A percentile compares a stretch with the other conserved stretches of the same genome.
Conservation (phyloP, 2,797 vertebrate genomes). For the Gymnoscopelus braueri region DNA sequence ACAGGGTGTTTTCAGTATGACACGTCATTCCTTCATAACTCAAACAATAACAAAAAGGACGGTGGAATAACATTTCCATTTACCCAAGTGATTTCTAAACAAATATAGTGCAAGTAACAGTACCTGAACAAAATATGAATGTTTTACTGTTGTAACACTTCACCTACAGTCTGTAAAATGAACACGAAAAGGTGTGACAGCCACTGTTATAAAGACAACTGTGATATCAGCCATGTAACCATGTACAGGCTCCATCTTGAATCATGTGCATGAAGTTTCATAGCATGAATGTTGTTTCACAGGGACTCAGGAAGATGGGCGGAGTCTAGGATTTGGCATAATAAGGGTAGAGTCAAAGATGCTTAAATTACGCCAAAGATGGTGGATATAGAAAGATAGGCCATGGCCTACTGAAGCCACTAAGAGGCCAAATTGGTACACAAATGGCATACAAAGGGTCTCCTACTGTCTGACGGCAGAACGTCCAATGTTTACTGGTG, state of each 20-base stretch:
- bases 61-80: slow-evolving; percentile 8
- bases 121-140: slow-evolving; percentile 13
- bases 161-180: background rate
- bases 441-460: too few relatives aligned
- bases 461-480: too few relatives aligned
- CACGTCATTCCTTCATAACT: slow-evolving; percentile 30
- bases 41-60: slow-evolving; percentile 4
- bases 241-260: background rate
- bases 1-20: slow-evolving; percentile 1
- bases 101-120: slow-evolving; percentile 31
- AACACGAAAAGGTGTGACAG: too few relatives aligned
- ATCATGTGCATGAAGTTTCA: slow-evolving; percentile 6
- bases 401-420: too few relatives aligned
- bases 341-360: slow-evolving; percentile 58
- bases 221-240: slow-evolving; percentile 2
- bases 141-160: slow-evolving; percentile 13
- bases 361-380: too few relatives aligned
- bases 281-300: slow-evolving; percentile 2
- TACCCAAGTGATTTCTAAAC: slow-evolving; percentile 9
- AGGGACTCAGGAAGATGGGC: background rate
- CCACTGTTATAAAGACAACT: slow-evolving; percentile 10
- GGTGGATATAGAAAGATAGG: too few relatives aligned
- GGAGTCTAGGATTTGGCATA: slow-evolving; percentile 72
- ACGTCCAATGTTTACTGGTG: too few relatives aligned
- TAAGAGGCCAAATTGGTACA: too few relatives aligned